A percentile compares a stretch with the other conserved stretches of the same genome.
Evolutionary conservation across 2,888 invertebrate species (phyloP).

Genomic region (Lamproptera curius): DNA sequence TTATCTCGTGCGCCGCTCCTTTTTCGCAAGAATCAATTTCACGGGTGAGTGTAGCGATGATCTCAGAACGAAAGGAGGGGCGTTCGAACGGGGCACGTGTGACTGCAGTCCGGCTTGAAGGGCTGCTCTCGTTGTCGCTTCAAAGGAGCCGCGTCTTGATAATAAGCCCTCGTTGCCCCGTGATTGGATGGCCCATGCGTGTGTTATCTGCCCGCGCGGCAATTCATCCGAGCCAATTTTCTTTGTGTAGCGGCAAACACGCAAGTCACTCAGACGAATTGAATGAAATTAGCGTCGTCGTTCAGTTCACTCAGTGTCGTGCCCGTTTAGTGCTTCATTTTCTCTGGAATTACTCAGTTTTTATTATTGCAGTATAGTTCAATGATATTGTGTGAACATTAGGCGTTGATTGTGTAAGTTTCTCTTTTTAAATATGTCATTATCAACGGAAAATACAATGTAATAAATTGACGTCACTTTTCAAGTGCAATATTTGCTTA

Average conservation of each 20-base stretch:
- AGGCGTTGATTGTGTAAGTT: no score
- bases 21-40: slow-evolving; percentile 77
- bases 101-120: slow-evolving; percentile 33
- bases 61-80: slow-evolving; percentile 70
- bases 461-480: no score
- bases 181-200: slow-evolving; percentile 73
- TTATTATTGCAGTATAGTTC: no score
- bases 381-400: no score
- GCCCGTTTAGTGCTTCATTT: no score
- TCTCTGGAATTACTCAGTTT: no score
- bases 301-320: not conserved
- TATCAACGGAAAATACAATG: no score
- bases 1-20: no score
- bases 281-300: not conserved
- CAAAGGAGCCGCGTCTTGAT: slow-evolving; percentile 61
- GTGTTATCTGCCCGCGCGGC: slow-evolving; percentile 65
- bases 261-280: not conserved
- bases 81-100: slow-evolving; percentile 45
- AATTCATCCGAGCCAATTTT: slow-evolving; percentile 67
- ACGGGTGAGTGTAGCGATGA: slow-evolving; percentile 77
- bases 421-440: no score
- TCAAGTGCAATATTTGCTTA: no score
- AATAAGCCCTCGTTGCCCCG: slow-evolving; percentile 69
- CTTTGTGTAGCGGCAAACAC: slow-evolving; percentile 25
- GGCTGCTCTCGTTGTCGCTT: slow-evolving; percentile 53